A percentile compares a stretch with the other conserved stretches of the same genome.
Conservation (phyloP, 2,113 vertebrate genomes). For the Ailuropoda melanoleuca region DNA sequence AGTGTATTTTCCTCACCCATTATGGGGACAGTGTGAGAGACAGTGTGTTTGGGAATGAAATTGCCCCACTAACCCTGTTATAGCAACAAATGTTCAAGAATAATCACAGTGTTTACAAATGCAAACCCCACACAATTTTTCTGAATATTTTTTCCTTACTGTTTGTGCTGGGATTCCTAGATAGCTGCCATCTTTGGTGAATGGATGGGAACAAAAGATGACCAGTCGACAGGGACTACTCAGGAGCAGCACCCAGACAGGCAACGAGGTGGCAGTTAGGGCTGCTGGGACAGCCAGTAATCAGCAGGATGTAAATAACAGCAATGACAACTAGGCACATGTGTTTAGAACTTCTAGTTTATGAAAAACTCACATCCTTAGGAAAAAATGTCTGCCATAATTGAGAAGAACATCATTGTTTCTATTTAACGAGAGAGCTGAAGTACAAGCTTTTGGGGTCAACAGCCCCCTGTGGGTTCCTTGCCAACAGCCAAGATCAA, state of each 20-base stretch:
- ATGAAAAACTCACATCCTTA: not conserved
- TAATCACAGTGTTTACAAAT: not conserved
- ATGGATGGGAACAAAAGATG: not conserved
- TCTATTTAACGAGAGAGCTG: not conserved
- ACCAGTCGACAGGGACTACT: not conserved
- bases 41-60: not conserved
- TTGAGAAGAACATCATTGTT: not conserved
- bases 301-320: not conserved
- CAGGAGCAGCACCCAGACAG: not conserved
- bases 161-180: not conserved
- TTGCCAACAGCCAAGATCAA: not conserved
- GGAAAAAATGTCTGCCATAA: not conserved
- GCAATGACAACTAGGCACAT: not conserved
- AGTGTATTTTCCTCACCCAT: not conserved
- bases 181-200: not conserved
- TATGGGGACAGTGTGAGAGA: not conserved
- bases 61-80: not conserved
- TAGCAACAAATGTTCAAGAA: not conserved
- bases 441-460: not conserved
- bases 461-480: not conserved
- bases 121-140: not conserved
- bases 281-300: not conserved
- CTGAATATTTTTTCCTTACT: not conserved
- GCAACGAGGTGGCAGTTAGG: not conserved
- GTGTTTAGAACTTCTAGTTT: not conserved